Conservation (phyloP, 2,888 invertebrate genomes). For the Buathra laborator region DNA sequence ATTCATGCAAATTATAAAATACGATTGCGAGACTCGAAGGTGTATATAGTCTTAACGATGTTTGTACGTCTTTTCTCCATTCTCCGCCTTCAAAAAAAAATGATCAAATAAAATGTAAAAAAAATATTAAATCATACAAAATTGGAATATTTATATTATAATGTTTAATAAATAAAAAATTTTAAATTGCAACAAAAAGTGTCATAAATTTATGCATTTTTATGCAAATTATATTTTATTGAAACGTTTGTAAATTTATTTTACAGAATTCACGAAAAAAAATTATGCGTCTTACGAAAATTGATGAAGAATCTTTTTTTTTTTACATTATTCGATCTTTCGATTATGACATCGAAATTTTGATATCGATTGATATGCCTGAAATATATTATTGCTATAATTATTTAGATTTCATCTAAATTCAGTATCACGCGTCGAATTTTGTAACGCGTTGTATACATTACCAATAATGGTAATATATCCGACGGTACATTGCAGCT, state of each 20-base stretch:
- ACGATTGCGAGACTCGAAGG: constrained; percentile 15
- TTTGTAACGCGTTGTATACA: constrained; percentile 32
- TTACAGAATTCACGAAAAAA: no score
- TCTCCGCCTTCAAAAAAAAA: background rate
- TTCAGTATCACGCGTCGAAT: constrained; percentile 45
- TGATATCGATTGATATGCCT: background rate
- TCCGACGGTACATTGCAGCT: constrained; percentile 46
- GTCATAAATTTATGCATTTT: no score
- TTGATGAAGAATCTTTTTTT: no score
- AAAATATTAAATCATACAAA: no score
- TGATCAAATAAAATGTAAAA: background rate
- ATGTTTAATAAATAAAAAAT: no score
- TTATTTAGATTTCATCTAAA: constrained; percentile 51
- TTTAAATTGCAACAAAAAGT: no score
- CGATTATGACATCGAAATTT: background rate
- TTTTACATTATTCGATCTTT: background rate
- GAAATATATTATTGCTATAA: constrained; percentile 25
- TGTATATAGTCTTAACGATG: constrained; percentile 22
- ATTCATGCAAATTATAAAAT: constrained; percentile 43
- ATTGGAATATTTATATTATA: no score
- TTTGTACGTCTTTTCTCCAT: background rate
- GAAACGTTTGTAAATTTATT: no score
- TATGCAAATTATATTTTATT: no score
- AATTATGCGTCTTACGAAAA: no score
- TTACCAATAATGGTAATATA: constrained; percentile 66